phyloP scores from a whole-genome alignment of 1,140 invertebrate genomes.

The Lepidostoma basale region DNA sequence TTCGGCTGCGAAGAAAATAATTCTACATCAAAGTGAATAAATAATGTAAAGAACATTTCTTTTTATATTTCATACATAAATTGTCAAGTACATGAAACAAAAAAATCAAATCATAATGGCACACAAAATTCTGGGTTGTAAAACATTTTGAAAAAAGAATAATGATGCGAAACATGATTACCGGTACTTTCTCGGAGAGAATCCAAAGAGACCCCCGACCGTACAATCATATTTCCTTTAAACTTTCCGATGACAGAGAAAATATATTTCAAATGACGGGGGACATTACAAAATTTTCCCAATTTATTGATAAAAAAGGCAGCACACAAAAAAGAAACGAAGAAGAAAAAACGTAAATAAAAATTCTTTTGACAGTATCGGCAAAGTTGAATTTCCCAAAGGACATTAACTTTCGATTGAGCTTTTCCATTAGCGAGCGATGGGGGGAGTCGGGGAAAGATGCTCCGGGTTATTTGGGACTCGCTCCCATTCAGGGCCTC shows the following conservation, averaged over 20 bases:
- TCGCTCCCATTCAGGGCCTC: conserved; percentile 31
- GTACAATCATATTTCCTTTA: background rate
- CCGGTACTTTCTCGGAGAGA: no score
- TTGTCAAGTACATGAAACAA: no score
- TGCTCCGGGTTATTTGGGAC: conserved; percentile 34
- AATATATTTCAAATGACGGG: conserved; percentile 19
- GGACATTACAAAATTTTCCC: conserved; percentile 32
- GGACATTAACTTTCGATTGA: conserved; percentile 47
- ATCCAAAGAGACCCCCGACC: background rate
- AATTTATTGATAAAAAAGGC: conserved; percentile 43
- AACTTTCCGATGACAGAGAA: conserved; percentile 16
- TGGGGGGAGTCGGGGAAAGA: conserved; percentile 37
- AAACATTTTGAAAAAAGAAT: no score
- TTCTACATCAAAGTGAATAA: no score
- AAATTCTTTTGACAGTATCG: conserved; percentile 47
- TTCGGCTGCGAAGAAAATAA: no score
- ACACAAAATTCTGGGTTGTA: no score
- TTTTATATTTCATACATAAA: no score
- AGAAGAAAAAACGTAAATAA: conserved; percentile 43
- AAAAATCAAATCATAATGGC: no score
- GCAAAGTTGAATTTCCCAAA: conserved; percentile 47
- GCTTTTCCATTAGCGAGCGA: conserved; percentile 45
- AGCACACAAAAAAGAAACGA: conserved; percentile 22
- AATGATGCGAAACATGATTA: no score
- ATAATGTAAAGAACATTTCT: no score